Percentiles rank a stretch among this genome's conserved stretches.
Evolutionary conservation across 2,888 invertebrate genomes (phyloP).

Genomic region (Mimachlamys varia): DNA sequence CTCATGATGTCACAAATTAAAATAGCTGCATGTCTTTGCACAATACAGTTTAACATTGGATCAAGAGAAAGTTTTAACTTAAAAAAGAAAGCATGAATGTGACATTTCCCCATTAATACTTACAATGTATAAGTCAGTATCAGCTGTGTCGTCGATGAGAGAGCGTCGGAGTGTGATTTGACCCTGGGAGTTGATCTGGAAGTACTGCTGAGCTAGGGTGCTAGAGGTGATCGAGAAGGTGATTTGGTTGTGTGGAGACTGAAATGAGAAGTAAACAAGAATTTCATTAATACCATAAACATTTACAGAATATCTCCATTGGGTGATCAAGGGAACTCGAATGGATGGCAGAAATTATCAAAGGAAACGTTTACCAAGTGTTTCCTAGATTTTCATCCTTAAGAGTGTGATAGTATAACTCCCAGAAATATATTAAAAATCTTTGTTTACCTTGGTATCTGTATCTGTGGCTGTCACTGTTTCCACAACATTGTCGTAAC

Average conservation of each 20-base stretch:
- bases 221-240: constrained; percentile 57
- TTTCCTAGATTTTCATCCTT: too few species aligned
- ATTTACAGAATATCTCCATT: too few species aligned
- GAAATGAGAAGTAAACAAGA: constrained; percentile 38
- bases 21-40: too few species aligned
- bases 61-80: too few species aligned
- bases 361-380: too few species aligned
- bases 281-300: not conserved
- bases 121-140: constrained; percentile 46
- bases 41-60: too few species aligned
- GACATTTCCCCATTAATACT: constrained; percentile 6
- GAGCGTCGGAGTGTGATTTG: constrained; percentile 44
- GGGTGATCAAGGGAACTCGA: too few species aligned
- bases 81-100: too few species aligned
- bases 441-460: not conserved
- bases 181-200: constrained; percentile 51
- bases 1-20: not conserved
- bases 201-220: constrained; percentile 53
- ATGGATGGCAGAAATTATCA: too few species aligned
- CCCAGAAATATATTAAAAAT: too few species aligned
- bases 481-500: constrained; percentile 62
- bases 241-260: constrained; percentile 63
- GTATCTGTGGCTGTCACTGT: constrained; percentile 47
- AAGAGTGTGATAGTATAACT: too few species aligned
- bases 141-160: constrained; percentile 50